phyloP scores from a whole-genome alignment of 2,113 vertebrate species.

The Alethe castanea region DNA sequence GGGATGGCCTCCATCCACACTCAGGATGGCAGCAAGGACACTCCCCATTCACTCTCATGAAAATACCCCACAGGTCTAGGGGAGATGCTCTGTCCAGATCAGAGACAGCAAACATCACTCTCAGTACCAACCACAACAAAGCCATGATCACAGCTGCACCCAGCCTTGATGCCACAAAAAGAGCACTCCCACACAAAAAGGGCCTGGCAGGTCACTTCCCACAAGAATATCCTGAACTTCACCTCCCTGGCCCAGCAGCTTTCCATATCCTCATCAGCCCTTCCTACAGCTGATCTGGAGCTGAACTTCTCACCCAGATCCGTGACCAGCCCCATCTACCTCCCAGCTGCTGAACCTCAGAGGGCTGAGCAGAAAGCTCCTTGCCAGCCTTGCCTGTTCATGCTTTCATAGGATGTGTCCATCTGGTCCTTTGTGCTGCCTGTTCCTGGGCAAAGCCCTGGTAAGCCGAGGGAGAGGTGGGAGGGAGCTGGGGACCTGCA shows the following conservation, averaged over 20 bases:
- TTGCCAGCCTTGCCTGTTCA: background rate
- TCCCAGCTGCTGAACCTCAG: background rate
- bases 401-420: background rate
- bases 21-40: background rate
- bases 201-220: background rate
- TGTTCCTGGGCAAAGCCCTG: background rate
- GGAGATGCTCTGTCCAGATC: background rate
- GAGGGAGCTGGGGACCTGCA: background rate
- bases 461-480: rapidly evolving
- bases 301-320: background rate
- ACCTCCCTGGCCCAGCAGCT: background rate
- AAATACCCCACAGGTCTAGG: background rate
- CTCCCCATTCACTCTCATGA: background rate
- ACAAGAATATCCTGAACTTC: background rate
- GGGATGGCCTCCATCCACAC: background rate
- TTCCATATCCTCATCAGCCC: background rate
- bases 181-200: background rate
- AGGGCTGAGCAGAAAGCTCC: background rate
- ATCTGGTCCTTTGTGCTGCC: background rate
- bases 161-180: background rate
- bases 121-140: background rate
- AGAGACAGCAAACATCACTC: background rate
- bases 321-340: background rate
- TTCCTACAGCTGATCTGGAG: background rate
- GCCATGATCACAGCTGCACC: background rate